These are phyloP conservation scores for Glaucopsyche alexis DNA, from an alignment of 2,888 invertebrate species.

Conservation along the genomic window DNA sequence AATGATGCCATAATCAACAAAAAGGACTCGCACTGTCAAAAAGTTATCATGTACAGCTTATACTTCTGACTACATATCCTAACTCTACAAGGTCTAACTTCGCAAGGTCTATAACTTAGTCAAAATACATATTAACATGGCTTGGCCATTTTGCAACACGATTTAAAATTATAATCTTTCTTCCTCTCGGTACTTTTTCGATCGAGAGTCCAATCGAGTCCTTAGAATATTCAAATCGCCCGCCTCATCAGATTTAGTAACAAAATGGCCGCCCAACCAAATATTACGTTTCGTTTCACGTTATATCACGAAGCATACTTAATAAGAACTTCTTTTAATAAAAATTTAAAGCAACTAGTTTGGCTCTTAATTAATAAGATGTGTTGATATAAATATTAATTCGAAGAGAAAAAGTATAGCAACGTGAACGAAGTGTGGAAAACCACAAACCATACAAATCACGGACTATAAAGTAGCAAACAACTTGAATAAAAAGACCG, in stretches of 20 bases:
- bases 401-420: neutral
- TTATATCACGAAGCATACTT: neutral
- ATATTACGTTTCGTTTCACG: conserved; percentile 3
- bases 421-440: neutral
- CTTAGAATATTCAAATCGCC: conserved; percentile 1
- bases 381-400: neutral
- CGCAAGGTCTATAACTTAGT: too few species aligned
- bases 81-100: too few species aligned
- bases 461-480: neutral
- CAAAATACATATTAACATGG: too few species aligned
- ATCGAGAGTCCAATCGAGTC: neutral
- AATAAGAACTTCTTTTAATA: neutral
- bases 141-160: too few species aligned
- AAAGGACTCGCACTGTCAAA: too few species aligned
- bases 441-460: neutral
- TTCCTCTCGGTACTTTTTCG: neutral
- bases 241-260: neutral
- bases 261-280: conserved; percentile 1
- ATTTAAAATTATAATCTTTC: too few species aligned
- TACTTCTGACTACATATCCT: too few species aligned
- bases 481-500: neutral
- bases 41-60: too few species aligned
- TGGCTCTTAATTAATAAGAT: neutral
- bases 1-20: too few species aligned
- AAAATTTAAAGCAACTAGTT: neutral